Evolutionary conservation across 2,888 invertebrate species (phyloP).

Genomic region (Lepidochitona cinerea): DNA sequence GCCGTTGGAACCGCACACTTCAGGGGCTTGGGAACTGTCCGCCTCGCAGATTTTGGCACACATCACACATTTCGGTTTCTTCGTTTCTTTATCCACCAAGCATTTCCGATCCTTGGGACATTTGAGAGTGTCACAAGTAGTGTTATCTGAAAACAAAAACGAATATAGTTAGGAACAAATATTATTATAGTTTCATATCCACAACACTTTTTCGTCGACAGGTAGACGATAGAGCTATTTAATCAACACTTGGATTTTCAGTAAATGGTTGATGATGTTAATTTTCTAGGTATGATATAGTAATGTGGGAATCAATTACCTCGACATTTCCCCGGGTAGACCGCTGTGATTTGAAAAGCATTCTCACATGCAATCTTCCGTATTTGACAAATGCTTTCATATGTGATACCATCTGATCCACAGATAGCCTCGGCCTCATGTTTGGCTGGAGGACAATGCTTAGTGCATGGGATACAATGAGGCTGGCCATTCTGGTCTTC

Average conservation of each 20-base stretch:
- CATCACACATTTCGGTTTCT: constrained; percentile 80
- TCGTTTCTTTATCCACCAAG: constrained; percentile 77
- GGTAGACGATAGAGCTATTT: too few species aligned
- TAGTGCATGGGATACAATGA: constrained; percentile 50
- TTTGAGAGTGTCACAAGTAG: constrained; percentile 78
- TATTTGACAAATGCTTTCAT: constrained; percentile 88
- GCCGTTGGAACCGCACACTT: constrained; percentile 82
- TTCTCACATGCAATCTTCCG: constrained; percentile 86
- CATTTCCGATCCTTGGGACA: constrained; percentile 81
- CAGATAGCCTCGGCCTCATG: constrained; percentile 76
- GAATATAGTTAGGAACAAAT: too few species aligned
- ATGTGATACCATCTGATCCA: constrained; percentile 87
- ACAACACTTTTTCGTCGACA: too few species aligned
- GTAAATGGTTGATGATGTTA: too few species aligned
- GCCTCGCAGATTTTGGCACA: constrained; percentile 70
- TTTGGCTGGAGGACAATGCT: constrained; percentile 40
- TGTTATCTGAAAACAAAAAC: too few species aligned
- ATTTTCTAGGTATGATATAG: too few species aligned
- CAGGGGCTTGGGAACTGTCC: constrained; percentile 27
- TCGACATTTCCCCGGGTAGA: constrained; percentile 89
- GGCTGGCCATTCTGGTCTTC: constrained; percentile 59
- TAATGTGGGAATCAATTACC: constrained; percentile 73
- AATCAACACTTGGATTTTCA: too few species aligned
- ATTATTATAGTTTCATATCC: too few species aligned
- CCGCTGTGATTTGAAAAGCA: constrained; percentile 87